phyloP scores from a whole-genome alignment of 1,140 invertebrate species.

The Musca vetustissima region DNA sequence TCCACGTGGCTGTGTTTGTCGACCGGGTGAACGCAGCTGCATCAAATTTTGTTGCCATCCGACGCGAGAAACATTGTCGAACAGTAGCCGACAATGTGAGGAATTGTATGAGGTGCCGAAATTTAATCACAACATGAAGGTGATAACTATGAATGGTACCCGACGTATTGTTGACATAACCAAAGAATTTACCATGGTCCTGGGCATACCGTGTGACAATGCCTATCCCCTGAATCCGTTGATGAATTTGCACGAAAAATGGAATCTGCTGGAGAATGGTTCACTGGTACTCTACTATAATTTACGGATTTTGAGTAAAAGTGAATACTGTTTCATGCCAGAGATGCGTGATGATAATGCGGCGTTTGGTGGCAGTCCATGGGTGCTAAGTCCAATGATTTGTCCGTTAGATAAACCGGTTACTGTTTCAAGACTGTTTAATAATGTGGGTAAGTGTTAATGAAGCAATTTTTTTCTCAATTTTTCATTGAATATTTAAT shows the following conservation, averaged over 20 bases:
- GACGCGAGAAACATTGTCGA: background rate
- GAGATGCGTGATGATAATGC: background rate
- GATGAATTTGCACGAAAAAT: constrained; percentile 23
- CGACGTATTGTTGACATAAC: constrained; percentile 29
- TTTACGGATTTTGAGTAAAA: constrained; percentile 21
- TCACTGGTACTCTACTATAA: constrained; percentile 25
- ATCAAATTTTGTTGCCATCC: constrained; percentile 41
- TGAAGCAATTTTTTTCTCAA: too few species aligned
- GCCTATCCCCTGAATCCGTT: constrained; percentile 30
- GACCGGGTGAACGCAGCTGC: constrained; percentile 30
- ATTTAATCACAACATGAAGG: constrained; percentile 32
- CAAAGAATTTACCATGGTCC: constrained; percentile 36
- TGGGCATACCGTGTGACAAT: constrained; percentile 33
- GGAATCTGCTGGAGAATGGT: constrained; percentile 42
- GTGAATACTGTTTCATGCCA: constrained; percentile 42
- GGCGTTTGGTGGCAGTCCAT: background rate
- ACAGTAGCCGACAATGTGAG: constrained; percentile 25
- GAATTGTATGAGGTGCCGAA: constrained; percentile 4
- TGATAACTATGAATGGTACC: constrained; percentile 33
- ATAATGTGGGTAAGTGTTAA: constrained; percentile 17
- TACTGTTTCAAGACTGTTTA: background rate
- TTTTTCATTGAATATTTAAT: too few species aligned
- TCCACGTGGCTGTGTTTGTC: constrained; percentile 41
- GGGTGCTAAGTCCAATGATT: constrained; percentile 23
- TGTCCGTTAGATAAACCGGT: constrained; percentile 4